Percentiles rank a stretch among this genome's conserved stretches.
Evolutionary conservation across 2,113 vertebrate species (phyloP).

Genomic region (Phaethornis superciliosus): DNA sequence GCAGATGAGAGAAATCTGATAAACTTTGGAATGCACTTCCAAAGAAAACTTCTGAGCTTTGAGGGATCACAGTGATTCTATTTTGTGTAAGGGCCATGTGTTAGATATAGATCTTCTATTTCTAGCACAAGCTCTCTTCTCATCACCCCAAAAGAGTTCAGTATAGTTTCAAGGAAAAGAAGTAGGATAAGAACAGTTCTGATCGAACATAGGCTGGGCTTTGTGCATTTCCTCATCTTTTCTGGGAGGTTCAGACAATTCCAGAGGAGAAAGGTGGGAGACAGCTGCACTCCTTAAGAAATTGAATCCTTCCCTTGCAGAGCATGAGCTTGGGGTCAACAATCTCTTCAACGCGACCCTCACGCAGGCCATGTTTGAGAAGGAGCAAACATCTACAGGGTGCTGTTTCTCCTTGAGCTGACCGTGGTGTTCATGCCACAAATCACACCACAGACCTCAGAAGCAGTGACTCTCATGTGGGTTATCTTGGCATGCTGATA

Average conservation of each 20-base stretch:
- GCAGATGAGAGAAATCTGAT: conserved; percentile 21
- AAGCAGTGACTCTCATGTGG: accelerated
- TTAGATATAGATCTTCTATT: conserved; percentile 39
- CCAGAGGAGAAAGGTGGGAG: background rate
- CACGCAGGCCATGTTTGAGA: background rate
- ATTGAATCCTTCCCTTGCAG: background rate
- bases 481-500: background rate
- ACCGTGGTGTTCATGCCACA: background rate
- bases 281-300: background rate
- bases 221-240: background rate
- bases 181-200: background rate
- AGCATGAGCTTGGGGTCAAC: background rate
- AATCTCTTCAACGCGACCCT: background rate
- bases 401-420: background rate
- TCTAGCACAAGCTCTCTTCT: background rate
- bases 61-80: background rate
- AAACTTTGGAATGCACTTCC: conserved; percentile 25
- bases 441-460: background rate
- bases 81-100: background rate
- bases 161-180: background rate
- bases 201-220: background rate
- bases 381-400: background rate
- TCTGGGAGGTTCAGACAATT: background rate
- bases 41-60: conserved; percentile 3
- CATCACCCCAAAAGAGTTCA: background rate